Conservation (phyloP, 2,113 vertebrate species). For the Sylvia atricapilla region DNA sequence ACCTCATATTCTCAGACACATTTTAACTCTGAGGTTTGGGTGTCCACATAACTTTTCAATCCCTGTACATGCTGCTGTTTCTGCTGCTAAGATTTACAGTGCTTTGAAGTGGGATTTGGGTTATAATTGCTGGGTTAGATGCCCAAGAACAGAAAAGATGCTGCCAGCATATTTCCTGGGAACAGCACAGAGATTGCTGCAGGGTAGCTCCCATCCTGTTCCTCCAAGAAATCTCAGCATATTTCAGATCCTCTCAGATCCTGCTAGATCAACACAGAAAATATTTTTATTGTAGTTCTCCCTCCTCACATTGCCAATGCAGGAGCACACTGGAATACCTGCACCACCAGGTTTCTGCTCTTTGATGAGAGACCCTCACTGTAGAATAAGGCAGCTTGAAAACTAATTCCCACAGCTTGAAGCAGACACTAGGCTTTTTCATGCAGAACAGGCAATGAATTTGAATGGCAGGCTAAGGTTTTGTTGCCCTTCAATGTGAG, state of each 20-base stretch:
- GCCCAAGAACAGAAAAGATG: background rate
- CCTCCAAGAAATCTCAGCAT: background rate
- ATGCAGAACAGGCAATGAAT: accelerated
- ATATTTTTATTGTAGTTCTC: background rate
- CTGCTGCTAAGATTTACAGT: background rate
- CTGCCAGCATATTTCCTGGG: background rate
- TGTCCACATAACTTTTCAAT: background rate
- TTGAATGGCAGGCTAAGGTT: background rate
- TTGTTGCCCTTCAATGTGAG: background rate
- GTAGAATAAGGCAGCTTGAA: background rate
- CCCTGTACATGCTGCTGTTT: background rate
- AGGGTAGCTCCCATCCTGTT: background rate
- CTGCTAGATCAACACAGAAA: background rate
- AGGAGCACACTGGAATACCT: background rate
- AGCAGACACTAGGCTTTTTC: background rate
- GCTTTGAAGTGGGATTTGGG: background rate
- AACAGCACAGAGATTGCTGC: background rate
- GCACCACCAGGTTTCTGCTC: background rate
- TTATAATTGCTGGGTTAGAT: background rate
- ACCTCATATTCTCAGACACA: background rate
- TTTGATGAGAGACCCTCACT: background rate
- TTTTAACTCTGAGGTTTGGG: background rate
- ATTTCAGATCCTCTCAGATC: background rate
- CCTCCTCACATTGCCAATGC: background rate
- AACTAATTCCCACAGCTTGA: background rate